These are phyloP conservation scores for Pelagia noctiluca DNA, from an alignment of 30 jellyfish, hydroid and myxozoan species.

Conservation along the genomic window DNA sequence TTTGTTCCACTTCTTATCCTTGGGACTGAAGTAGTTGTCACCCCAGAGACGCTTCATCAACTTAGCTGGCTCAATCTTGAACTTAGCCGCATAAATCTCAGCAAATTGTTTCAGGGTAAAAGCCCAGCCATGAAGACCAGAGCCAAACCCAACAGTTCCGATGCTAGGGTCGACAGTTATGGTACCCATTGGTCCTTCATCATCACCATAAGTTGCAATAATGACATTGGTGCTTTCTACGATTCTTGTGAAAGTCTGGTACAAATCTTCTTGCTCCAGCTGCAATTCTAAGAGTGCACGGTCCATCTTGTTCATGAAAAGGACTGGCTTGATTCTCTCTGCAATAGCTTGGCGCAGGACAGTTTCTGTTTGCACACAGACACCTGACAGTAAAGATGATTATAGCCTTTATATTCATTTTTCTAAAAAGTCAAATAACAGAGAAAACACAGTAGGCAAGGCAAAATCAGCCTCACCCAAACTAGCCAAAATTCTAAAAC, in stretches of 20 bases:
- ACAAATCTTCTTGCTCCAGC: constrained; percentile 95
- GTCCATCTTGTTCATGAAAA: constrained; percentile 99
- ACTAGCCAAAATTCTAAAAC: too few relatives aligned
- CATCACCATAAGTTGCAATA: constrained; percentile 94
- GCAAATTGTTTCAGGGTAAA: constrained; percentile 97
- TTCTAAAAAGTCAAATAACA: background rate
- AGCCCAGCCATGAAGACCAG: constrained; percentile 99
- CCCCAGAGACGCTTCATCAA: constrained; percentile 99
- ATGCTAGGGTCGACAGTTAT: constrained; percentile 93
- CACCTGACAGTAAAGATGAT: constrained; percentile 79
- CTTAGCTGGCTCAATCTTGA: constrained; percentile 90
- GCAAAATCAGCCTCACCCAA: too few relatives aligned
- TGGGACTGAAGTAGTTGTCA: constrained; percentile 94
- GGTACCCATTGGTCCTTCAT: constrained; percentile 99
- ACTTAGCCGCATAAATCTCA: constrained; percentile 91
- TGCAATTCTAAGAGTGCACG: constrained; percentile 97
- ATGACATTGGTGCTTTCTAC: constrained; percentile 99
- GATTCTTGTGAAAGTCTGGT: constrained; percentile 92
- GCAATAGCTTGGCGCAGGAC: constrained; percentile 99
- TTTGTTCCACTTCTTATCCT: constrained; percentile 96
- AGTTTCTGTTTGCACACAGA: constrained; percentile 99
- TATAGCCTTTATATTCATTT: background rate
- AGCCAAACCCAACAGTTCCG: constrained; percentile 99
- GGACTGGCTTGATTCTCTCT: constrained; percentile 97
- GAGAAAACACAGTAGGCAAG: background rate